Base-by-base conservation (phyloP, 2,113 vertebrate species). In the Turnix velox region DNA sequence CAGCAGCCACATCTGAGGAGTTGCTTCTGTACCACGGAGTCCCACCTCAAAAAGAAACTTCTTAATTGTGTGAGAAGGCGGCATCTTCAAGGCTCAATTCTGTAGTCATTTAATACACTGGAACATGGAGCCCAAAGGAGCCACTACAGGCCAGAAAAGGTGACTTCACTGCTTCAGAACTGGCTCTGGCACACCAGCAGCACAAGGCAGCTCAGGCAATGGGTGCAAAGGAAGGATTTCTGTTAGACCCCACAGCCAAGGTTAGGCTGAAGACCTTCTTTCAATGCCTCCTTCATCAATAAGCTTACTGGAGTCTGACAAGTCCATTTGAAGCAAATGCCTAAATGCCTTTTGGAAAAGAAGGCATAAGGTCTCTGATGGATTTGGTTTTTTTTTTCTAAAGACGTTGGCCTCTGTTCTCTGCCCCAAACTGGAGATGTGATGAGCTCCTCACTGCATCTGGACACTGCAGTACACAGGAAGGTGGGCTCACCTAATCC, bases 21-120 rank as follows among this genome's bases (percentile, higher is more conserved):
- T 39, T 3, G 4, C 24, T 85, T 25, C 3, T 3, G 69, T n/a
- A 30, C 46, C 0, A 0, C 72, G 49, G 57, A 78, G 43, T 54
- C 83, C 42, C 74, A 66, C 39, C 20, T 1, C 30, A 19, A 74
- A 83, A 45, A 42, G 57, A 61, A 18, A 33, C 20, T 39, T 59
- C 61, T 59, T 67, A 65, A 39, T 71, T 59, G 66, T 35, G 30
- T 86, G 66, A 78, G 46, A 71, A 37, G 33, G 58, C 49, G 25
- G 31, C 57, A 57, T 6, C 4, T 18, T 51, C 68, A 74, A 67
- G 43, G 62, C 52, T 75, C 4, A 4, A 40, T 22, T 7, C 68
- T 43, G 27, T 18, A 52, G 31, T 68, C 37, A 46, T 71, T 90
- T 84, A 93, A 91, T 62, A 67, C 93, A 30, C 43, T 30, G 28